phyloP scores from a whole-genome alignment of 2,113 vertebrate species.

The Esox niger region DNA sequence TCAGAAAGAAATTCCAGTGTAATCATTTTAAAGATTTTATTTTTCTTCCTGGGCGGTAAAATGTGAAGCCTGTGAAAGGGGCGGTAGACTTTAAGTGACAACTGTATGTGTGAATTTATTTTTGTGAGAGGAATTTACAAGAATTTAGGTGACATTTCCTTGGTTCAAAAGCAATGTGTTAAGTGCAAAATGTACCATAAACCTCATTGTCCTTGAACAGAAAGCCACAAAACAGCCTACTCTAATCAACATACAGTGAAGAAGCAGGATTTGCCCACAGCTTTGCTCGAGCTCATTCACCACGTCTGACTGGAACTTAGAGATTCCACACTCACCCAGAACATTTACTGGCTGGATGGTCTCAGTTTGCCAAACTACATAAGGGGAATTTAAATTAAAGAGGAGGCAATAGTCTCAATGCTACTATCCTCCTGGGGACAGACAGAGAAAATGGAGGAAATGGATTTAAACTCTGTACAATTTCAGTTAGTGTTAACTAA shows the following conservation, averaged over 20 bases:
- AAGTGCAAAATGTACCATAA: too few relatives aligned
- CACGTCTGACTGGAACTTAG: slow-evolving; percentile 55
- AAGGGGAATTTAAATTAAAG: slow-evolving; percentile 58
- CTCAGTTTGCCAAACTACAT: slow-evolving; percentile 57
- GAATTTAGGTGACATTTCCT: too few relatives aligned
- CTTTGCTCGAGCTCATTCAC: slow-evolving; percentile 45
- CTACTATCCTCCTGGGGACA: slow-evolving; percentile 33
- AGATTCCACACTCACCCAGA: slow-evolving; percentile 60
- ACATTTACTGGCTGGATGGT: slow-evolving; percentile 64
- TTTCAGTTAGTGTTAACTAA: slow-evolving; percentile 39
- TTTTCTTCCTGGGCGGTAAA: too few relatives aligned
- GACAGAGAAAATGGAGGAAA: slow-evolving; percentile 19
- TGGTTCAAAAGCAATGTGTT: too few relatives aligned
- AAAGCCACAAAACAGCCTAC: background rate
- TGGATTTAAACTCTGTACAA: slow-evolving; percentile 28
- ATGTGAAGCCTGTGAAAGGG: too few relatives aligned
- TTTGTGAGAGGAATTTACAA: background rate
- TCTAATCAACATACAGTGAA: background rate
- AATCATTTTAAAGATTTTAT: too few relatives aligned
- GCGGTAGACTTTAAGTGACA: too few relatives aligned
- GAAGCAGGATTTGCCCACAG: slow-evolving; percentile 10
- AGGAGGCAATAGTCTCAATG: slow-evolving; percentile 40
- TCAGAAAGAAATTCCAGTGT: too few relatives aligned
- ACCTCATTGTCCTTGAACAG: background rate
- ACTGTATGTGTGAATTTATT: too few relatives aligned